These are phyloP conservation scores for Hyalella azteca DNA, from an alignment of 2,888 invertebrate genomes.

Conservation along the genomic window DNA sequence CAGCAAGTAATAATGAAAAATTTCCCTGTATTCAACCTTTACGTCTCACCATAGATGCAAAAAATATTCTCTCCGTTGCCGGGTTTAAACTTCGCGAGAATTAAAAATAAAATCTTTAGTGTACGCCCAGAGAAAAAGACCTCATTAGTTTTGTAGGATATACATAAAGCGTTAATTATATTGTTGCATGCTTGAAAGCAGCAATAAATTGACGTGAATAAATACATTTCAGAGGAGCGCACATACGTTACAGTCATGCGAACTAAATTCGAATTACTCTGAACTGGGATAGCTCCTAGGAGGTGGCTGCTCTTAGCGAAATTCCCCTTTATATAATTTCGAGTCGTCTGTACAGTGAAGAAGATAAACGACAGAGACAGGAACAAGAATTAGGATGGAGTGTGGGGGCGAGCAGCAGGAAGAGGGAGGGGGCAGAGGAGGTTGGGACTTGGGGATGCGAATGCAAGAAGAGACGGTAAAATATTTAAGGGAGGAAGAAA, in stretches of 20 bases:
- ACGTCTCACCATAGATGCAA: no score
- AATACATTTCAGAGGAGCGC: slow-evolving; percentile 13
- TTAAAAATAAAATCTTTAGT: no score
- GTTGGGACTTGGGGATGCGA: background rate
- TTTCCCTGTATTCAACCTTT: no score
- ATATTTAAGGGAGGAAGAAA: no score
- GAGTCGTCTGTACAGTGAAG: slow-evolving; percentile 24
- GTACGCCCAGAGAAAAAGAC: no score
- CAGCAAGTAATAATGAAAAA: no score
- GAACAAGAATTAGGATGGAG: slow-evolving; percentile 34
- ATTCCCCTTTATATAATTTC: slow-evolving; percentile 36
- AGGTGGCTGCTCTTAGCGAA: slow-evolving; percentile 36
- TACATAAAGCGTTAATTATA: no score
- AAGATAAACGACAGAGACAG: slow-evolving; percentile 33
- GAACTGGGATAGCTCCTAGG: background rate
- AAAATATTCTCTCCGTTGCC: no score
- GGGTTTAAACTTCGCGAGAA: no score
- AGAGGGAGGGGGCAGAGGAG: background rate
- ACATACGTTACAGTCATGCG: slow-evolving; percentile 4
- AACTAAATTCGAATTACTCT: slow-evolving; percentile 37
- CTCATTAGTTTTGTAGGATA: no score
- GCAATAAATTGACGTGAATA: background rate
- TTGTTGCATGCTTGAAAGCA: background rate
- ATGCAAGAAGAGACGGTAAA: background rate
- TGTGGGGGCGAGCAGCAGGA: background rate